Evolutionary conservation across 2,888 invertebrate genomes (phyloP), one percentile per base, ranked within the genome.

Genomic region (Phasia obesa): DNA sequence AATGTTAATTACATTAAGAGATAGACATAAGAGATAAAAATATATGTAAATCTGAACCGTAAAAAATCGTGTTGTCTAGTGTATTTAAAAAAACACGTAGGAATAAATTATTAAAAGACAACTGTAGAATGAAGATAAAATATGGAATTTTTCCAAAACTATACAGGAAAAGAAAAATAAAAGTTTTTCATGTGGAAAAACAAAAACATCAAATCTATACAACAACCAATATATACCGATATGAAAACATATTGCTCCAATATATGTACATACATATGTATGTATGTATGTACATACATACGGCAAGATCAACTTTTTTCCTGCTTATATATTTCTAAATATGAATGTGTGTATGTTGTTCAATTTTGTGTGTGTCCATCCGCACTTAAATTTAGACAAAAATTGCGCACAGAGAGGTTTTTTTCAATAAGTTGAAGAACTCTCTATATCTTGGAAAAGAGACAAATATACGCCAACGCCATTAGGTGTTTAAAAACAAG

Each of bases 341-440:
- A 67, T 62, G 53, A 62, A 17, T 62, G n/a, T 55, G 17, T 62
- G 53, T 53, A 70, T 55, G 0, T 70, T 25, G 0, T 70, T 25
- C n/a, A 35, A 42, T 35, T 55, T 21, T 60, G 15, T 35, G 3
- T 35, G 35, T 35, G 35, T 35, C 11, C 38, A 44, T 17, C 31
- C 27, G 21, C 13, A 1, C 1, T 64, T 57, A 57, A 49, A 75
- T 42, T 62, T 71, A 64, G 44, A 59, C n/a, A 47, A 59, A 71
- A 69, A 73, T 23, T 74, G 73, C 76, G 77, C 81, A 77, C 59
- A 77, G 79, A 83, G 83, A 79, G 64, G 2, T 60, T 59, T 53
- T 51, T 35, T 31, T n/a, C n/a, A n/a, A n/a, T n/a, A n/a, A 31
- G n/a, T 6, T 0, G 25, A 23, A 21, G n/a, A n/a, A n/a, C n/a